Evolutionary conservation across 2,113 vertebrate genomes (phyloP).

Genomic region (Platichthys flesus): DNA sequence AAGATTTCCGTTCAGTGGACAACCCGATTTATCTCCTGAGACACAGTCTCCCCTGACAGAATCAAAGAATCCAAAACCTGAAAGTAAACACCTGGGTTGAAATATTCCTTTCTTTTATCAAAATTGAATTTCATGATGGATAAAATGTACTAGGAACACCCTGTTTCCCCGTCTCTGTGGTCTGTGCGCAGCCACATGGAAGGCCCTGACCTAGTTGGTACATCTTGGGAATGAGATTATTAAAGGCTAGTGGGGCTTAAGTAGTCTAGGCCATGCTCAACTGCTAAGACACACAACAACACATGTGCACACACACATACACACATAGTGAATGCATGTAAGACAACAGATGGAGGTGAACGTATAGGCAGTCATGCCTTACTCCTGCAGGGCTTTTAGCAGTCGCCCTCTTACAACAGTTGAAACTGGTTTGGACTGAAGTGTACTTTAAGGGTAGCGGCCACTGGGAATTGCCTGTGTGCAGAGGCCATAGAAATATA

Average conservation of each 20-base stretch:
- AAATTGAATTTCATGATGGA: too few species aligned
- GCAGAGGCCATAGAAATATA: conserved; percentile 34
- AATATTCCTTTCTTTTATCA: too few species aligned
- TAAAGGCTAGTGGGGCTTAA: conserved; percentile 61
- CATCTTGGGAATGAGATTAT: conserved; percentile 69
- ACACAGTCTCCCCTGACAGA: neutral
- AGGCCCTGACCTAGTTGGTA: conserved; percentile 73
- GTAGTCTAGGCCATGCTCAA: conserved; percentile 56
- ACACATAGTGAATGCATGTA: conserved; percentile 16
- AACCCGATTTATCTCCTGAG: neutral
- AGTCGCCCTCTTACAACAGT: conserved; percentile 26
- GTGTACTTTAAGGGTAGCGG: conserved; percentile 24
- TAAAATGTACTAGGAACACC: neutral
- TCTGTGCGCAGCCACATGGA: conserved; percentile 39
- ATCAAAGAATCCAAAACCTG: neutral
- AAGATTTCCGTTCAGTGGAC: neutral
- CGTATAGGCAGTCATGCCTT: conserved; percentile 11
- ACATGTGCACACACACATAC: conserved; percentile 13
- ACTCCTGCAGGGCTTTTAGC: conserved; percentile 41
- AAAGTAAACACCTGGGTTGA: neutral
- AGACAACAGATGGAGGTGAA: conserved; percentile 33
- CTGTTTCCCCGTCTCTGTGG: conserved; percentile 3
- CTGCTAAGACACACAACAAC: conserved; percentile 45
- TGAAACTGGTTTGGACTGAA: conserved; percentile 30
- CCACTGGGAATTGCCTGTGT: conserved; percentile 33